Percentiles rank a stretch among this genome's conserved stretches.
Evolutionary conservation across 1,140 invertebrate species (phyloP).

Genomic region (Tetragonula clypearis): DNA sequence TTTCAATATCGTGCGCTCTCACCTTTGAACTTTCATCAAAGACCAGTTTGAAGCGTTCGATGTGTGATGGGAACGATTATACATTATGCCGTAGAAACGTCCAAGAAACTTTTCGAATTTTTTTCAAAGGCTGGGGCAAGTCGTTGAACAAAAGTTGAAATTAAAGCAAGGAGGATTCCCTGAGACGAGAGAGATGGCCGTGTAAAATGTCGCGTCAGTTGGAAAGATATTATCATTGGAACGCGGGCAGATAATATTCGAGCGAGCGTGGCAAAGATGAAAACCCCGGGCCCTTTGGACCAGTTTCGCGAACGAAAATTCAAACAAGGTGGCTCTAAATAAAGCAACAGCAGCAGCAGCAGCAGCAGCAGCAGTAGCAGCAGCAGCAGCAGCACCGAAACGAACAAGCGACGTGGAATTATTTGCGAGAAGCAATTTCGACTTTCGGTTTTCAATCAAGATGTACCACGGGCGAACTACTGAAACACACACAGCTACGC

Average conservation of each 20-base stretch:
- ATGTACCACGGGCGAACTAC: background rate
- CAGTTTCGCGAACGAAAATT: constrained; percentile 31
- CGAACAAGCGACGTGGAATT: background rate
- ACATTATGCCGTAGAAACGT: background rate
- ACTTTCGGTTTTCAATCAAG: constrained; percentile 34
- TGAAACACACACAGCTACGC: constrained; percentile 12
- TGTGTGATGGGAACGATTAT: too few species aligned
- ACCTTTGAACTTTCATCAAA: background rate
- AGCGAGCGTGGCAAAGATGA: constrained; percentile 6
- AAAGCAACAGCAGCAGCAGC: background rate
- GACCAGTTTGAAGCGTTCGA: too few species aligned
- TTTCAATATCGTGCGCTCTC: too few species aligned
- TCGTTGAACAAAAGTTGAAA: background rate
- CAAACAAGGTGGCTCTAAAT: constrained; percentile 32
- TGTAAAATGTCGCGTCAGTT: background rate
- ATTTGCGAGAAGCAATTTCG: constrained; percentile 41
- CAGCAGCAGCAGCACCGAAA: background rate
- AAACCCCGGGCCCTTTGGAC: background rate
- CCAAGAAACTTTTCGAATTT: background rate
- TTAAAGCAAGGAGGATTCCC: background rate
- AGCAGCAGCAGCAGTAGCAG: background rate
- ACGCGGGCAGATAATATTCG: background rate
- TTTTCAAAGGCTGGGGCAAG: background rate
- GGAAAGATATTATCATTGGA: background rate
- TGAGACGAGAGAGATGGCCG: too few species aligned